Evolutionary conservation across 2,797 vertebrate species (phyloP), one percentile per base, ranked within the genome.

Genomic region (Arremon brunneinucha): DNA sequence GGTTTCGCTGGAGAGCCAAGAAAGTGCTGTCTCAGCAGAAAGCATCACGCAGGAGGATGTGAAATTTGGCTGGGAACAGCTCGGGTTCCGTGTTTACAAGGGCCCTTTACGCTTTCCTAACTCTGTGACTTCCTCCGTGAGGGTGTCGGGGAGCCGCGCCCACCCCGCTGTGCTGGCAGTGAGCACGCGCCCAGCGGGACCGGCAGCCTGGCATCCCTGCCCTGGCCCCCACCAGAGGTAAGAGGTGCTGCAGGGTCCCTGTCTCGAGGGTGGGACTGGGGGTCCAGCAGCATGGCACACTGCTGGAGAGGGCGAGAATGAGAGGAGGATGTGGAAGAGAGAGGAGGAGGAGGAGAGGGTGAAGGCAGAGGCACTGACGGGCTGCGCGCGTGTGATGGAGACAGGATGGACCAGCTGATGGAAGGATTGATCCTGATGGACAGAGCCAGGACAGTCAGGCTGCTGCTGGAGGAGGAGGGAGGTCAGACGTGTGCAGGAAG

Each of bases 201-300:
- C 53, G 8, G 62, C 69, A 22, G 21, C 3, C 0, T 71, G 7
- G 46, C 6, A 4, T 23, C 80, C 4, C 18, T 12, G 35, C 70
- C 63, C 63, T 37, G 67, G 67, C 39, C 39, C 23, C 30, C 39
- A 3, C 6, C 44, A 32, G 15, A 96, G 96, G 97, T 97, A 95
- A 96, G 96, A 69, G 49, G 3, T 32, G 43, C 35, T 69, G 37
- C 28, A 26, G 47, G 39, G 22, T 17, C 32, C 6, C 0, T 22
- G 32, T 23, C 16, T 50, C 7, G 2, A 23, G 69, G 67, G 52
- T 34, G 37, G 65, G 41, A 8, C 11, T 72, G 34, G 56, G 44
- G 34, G 7, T 43, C 56, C 24, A 21, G 37, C 56, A 60, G 63
- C 28, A 18, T 1, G 13, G 37, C 21, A 43, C n/a, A 9, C 35